Evolutionary conservation across 1,140 invertebrate species (phyloP).

Genomic region (Xylocopa sonorina): DNA sequence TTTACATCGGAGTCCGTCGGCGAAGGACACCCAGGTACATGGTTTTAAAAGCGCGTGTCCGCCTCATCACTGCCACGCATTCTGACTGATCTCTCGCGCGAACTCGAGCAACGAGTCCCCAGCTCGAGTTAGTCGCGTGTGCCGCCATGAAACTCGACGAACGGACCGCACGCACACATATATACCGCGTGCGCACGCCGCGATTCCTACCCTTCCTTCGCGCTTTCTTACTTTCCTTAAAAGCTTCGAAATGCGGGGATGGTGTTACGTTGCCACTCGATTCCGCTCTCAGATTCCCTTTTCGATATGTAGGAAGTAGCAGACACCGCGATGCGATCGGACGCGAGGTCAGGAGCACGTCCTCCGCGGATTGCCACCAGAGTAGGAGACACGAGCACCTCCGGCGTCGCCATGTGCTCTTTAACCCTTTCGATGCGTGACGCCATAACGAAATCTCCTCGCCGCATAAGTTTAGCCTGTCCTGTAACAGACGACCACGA

Average conservation of each 20-base stretch:
- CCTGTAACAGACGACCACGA: no score
- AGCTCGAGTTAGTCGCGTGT: slow-evolving; percentile 39
- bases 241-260: slow-evolving; percentile 28
- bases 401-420: slow-evolving; percentile 45
- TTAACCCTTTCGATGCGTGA: no score
- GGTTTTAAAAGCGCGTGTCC: slow-evolving; percentile 7
- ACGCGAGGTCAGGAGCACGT: neutral
- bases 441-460: no score
- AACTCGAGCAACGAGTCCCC: no score
- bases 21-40: slow-evolving; percentile 97
- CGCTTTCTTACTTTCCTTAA: slow-evolving; percentile 35
- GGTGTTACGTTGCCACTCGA: slow-evolving; percentile 20
- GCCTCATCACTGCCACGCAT: slow-evolving; percentile 25
- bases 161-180: slow-evolving; percentile 18
- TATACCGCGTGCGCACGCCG: slow-evolving; percentile 14
- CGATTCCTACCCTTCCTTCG: slow-evolving; percentile 27
- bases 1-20: slow-evolving; percentile 99
- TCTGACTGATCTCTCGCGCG: neutral
- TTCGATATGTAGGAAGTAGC: neutral
- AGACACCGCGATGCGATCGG: neutral
- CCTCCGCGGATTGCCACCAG: neutral
- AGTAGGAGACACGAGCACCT: slow-evolving; percentile 2
- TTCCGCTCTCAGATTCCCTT: neutral
- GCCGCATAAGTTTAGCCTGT: no score
- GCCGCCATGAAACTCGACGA: slow-evolving; percentile 52